Conservation (phyloP, 2,797 vertebrate species). For the Catostomus latipinnis region DNA sequence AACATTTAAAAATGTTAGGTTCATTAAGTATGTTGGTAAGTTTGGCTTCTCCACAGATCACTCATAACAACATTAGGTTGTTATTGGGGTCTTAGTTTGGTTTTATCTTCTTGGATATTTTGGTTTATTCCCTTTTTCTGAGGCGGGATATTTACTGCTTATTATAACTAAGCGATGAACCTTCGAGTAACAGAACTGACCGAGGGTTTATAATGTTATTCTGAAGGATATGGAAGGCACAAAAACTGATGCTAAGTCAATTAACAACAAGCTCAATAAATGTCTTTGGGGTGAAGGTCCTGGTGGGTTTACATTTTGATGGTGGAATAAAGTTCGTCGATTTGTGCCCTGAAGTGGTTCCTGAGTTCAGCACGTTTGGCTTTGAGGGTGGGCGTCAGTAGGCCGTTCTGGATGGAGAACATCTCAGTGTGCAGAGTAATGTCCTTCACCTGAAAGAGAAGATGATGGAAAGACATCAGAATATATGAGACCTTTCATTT, state of each 20-base stretch:
- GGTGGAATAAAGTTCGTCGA: constrained; percentile 87
- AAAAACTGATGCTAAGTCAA: neutral
- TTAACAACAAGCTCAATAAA: neutral
- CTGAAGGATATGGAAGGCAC: neutral
- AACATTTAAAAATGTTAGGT: neutral
- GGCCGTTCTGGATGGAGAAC: constrained; percentile 89
- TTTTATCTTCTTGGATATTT: neutral
- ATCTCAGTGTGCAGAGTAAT: constrained; percentile 83
- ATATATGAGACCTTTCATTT: too few relatives aligned
- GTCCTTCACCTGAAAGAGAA: constrained; percentile 82
- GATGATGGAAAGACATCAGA: neutral
- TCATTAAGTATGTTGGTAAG: neutral
- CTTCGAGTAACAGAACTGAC: neutral
- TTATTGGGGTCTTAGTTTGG: neutral
- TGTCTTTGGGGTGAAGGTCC: neutral
- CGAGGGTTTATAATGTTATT: neutral
- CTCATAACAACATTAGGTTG: neutral
- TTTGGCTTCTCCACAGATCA: neutral
- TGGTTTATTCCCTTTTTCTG: neutral
- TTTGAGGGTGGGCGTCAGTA: constrained; percentile 96
- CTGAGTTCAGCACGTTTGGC: constrained; percentile 87
- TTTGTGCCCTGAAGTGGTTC: constrained; percentile 85
- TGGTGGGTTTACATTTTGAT: constrained; percentile 75
- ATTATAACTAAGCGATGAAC: neutral
- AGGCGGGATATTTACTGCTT: neutral